Conservation (phyloP, 1,140 invertebrate species). For the Tribolium madens region DNA sequence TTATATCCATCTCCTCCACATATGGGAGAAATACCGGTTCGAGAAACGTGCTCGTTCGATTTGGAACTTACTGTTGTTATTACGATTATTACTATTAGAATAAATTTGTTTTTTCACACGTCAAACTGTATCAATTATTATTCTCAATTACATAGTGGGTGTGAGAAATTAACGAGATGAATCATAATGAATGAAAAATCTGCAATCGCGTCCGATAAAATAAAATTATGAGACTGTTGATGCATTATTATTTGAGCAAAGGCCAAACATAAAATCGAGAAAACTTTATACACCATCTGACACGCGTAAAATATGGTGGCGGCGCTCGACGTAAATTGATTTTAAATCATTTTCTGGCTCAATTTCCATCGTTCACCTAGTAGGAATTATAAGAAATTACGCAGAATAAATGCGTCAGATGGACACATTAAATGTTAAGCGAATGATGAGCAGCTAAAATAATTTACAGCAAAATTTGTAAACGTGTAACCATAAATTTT, state of each 20-base stretch:
- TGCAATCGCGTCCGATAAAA: neutral
- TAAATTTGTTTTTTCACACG: neutral
- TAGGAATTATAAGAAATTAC: neutral
- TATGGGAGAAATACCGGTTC: constrained; percentile 50
- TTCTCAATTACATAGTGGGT: neutral
- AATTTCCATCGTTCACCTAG: constrained; percentile 1
- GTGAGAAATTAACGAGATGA: neutral
- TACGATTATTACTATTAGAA: neutral
- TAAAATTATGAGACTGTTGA: neutral
- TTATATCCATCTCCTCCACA: constrained; percentile 46
- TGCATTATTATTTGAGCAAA: neutral
- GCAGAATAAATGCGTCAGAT: neutral
- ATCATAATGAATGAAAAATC: neutral
- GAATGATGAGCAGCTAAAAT: too few species aligned
- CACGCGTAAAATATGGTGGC: constrained; percentile 26
- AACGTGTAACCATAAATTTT: too few species aligned
- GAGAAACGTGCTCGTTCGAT: neutral
- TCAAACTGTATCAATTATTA: neutral
- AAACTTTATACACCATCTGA: neutral
- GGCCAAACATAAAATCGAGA: neutral
- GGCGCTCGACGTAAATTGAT: constrained; percentile 4
- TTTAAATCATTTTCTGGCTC: constrained; percentile 36
- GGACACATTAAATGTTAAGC: neutral
- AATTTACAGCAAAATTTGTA: too few species aligned
- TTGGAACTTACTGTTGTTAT: constrained; percentile 24